Evolutionary conservation across 2,797 vertebrate species (phyloP), one percentile per base, ranked within the genome.

Genomic region (Alca torda): DNA sequence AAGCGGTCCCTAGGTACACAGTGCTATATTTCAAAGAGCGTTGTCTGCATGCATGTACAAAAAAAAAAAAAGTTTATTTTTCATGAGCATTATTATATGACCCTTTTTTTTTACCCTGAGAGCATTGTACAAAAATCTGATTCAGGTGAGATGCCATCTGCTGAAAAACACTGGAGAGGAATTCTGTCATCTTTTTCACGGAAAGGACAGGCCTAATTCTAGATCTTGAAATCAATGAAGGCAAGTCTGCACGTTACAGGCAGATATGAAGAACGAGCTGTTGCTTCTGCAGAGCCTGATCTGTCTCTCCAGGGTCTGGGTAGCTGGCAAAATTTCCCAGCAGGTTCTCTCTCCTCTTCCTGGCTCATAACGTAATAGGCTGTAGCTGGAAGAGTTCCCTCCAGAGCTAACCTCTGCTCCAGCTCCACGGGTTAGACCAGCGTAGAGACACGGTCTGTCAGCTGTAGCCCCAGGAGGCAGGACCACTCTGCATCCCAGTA

Each of bases 381-480:
- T 61, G n/a, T 91, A 75, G 70, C 79, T 96, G 73, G 16, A 64
- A 79, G 81, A 19, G 70, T 77, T 94, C 79, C 86, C 75, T 95
- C 74, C 73, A 68, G 90, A 92, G 50, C 76, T 95, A 68, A 93
- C 76, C 87, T 93, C 77, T 87, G 74, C 82, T 67, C 74, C 91
- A 54, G 59, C 26, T 89, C 83, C 78, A 19, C 43, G 57, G 87
- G 87, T 95, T 87, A 91, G 84, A 89, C 78, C 64, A 95, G 74
- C 54, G 16, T 23, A 81, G 80, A 48, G 84, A 79, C 87, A 78
- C 46, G 69, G 81, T 37, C 50, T 61, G 35, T 78, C 78, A 50
- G 50, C 43, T 95, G 89, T 76, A 85, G 74, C 77, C 89, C 86
- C 80, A 57, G 43, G 67, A 86, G 75, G 64, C 73, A 79, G 92